A percentile compares a stretch with the other conserved stretches of the same genome.
Conservation (phyloP, 2,113 vertebrate genomes). For the Ictidomys tridecemlineatus region DNA sequence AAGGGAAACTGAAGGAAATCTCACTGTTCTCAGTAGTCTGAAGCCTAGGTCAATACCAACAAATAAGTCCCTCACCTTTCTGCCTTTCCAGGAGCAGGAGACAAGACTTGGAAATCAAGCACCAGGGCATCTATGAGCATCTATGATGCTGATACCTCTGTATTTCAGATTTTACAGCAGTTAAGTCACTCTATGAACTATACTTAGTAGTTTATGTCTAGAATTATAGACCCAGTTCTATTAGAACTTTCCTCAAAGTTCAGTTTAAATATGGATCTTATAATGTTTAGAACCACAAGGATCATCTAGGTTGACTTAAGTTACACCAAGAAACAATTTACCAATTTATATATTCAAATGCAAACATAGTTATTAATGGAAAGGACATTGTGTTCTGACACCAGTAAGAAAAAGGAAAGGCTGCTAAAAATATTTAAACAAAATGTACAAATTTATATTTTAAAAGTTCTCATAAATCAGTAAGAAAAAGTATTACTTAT, state of each 20-base stretch:
- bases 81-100: background rate
- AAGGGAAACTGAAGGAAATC: background rate
- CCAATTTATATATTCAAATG: constrained; percentile 36
- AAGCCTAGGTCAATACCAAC: background rate
- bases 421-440: constrained; percentile 41
- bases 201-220: background rate
- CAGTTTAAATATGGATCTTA: constrained; percentile 51
- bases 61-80: background rate
- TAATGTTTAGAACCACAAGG: background rate
- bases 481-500: constrained; percentile 58
- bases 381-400: constrained; percentile 32
- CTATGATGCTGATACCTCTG: background rate
- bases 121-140: background rate
- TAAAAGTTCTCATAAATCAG: constrained; percentile 49
- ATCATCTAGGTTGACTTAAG: background rate
- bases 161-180: background rate
- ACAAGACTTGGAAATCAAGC: background rate
- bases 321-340: constrained; percentile 20
- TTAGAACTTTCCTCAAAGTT: constrained; percentile 43
- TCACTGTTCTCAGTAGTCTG: background rate
- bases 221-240: background rate
- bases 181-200: background rate
- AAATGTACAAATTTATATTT: constrained; percentile 45
- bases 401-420: constrained; percentile 40
- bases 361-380: constrained; percentile 21